Evolutionary conservation across 2,888 invertebrate genomes (phyloP), one percentile per base, ranked within the genome.

Genomic region (Drosophila recens): DNA sequence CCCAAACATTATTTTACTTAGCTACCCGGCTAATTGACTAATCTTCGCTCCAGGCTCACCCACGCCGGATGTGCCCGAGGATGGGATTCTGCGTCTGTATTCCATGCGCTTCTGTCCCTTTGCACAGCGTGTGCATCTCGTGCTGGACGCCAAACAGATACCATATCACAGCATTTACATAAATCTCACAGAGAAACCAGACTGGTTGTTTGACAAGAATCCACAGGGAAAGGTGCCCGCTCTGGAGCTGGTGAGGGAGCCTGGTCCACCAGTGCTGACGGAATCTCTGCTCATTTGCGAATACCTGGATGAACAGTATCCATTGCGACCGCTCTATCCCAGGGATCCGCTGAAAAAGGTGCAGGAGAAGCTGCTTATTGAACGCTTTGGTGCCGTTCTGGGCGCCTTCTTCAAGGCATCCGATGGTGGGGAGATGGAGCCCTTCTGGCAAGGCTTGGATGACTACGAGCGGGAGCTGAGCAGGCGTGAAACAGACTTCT

Each of bases 81-180:
- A 93, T 81, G 96, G 95, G 5, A 95, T 95, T 90, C 90, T 97
- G 59, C 95, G 97, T 13, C 90, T 97, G 6, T 97, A 96, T 90
- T 96, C 96, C 40, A 97, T 97, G 96, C 94, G 97, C 79, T 97
- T 97, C 92, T 97, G 97, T 87, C 97, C 97, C 0, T 97, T 95
- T 79, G 96, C 97, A 0, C 96, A 97, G 90, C 94, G 97, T 74
- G 94, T 95, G 62, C 95, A 96, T 77, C 93, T 97, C 42, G 95
- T 96, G 5, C 93, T 97, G 71, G 96, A 96, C 80, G 96, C 96
- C n/a, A 97, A 97, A 92, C 95, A 95, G 85, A 94, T 97, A 80
- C 95, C 95, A 93, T 95, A 97, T 88, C 97, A 97, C 87, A 93
- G 95, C 43, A 95, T 97, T 45, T 96, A 95, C 90, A 94, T 97